Conservation (phyloP, 2,888 invertebrate species). For the Cosmia pyralina region DNA sequence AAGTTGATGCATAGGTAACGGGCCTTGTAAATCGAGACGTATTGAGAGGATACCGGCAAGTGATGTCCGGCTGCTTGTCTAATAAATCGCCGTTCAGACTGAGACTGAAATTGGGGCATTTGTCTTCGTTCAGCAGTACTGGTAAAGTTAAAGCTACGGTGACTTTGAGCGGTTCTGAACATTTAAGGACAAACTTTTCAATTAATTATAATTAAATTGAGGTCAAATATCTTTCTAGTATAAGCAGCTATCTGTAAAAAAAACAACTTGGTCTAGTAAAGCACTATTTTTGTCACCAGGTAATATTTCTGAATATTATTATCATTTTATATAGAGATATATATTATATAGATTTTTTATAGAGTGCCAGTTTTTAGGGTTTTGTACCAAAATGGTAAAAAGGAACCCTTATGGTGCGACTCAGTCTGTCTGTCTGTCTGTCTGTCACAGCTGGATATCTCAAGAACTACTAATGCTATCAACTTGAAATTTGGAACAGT, state of each 20-base stretch:
- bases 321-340: no score
- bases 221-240: neutral
- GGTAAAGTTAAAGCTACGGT: neutral
- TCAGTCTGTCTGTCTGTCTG: no score
- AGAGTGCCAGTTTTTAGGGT: no score
- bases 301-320: neutral
- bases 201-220: neutral
- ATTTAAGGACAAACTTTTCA: neutral
- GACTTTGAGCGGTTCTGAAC: neutral
- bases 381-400: no score
- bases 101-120: constrained; percentile 49
- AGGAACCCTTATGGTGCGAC: no score
- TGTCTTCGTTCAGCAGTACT: constrained; percentile 42
- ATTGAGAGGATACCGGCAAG: constrained; percentile 46
- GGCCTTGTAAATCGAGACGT: constrained; percentile 50
- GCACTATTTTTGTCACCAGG: neutral
- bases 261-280: no score
- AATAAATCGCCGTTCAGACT: constrained; percentile 50
- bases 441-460: no score
- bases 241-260: neutral
- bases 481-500: no score
- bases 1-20: constrained; percentile 46
- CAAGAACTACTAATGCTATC: no score
- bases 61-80: constrained; percentile 51
- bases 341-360: no score